phyloP scores from a whole-genome alignment of 92 coral and sea anemone genomes.

The Siderastrea radians region DNA sequence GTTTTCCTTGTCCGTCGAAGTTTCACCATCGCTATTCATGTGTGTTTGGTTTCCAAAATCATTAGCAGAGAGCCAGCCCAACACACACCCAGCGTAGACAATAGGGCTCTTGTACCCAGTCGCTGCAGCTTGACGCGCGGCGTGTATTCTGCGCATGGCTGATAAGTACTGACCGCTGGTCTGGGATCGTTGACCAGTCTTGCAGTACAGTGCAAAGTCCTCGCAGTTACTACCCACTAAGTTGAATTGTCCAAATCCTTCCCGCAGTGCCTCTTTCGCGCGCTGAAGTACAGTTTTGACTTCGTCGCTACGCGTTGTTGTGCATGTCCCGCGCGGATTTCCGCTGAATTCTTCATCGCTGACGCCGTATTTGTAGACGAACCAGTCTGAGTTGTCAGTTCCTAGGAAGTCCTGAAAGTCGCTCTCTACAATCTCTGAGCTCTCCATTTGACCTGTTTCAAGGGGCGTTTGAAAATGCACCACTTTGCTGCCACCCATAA shows the following conservation, averaged over 20 bases:
- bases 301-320: conserved; percentile 79
- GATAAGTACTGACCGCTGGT: conserved; percentile 91
- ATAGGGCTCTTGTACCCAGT: conserved; percentile 93
- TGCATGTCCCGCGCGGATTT: conserved; percentile 82
- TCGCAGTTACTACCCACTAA: conserved; percentile 97
- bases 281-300: conserved; percentile 73
- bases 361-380: conserved; percentile 76
- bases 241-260: conserved; percentile 95
- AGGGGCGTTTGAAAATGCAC: conserved; percentile 88
- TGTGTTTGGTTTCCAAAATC: conserved; percentile 61
- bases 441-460: conserved; percentile 78
- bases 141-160: conserved; percentile 89
- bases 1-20: neutral
- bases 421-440: conserved; percentile 66
- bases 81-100: conserved; percentile 93
- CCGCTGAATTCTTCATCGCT: conserved; percentile 64
- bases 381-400: conserved; percentile 47
- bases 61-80: conserved; percentile 90
- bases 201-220: conserved; percentile 94
- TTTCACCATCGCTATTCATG: neutral
- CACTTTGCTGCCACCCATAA: conserved; percentile 68
- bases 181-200: conserved; percentile 92
- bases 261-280: conserved; percentile 73
- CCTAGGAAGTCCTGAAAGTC: conserved; percentile 71
- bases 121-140: conserved; percentile 87